phyloP scores from a whole-genome alignment of 2,113 vertebrate genomes.

The Pangasianodon hypophthalmus region DNA sequence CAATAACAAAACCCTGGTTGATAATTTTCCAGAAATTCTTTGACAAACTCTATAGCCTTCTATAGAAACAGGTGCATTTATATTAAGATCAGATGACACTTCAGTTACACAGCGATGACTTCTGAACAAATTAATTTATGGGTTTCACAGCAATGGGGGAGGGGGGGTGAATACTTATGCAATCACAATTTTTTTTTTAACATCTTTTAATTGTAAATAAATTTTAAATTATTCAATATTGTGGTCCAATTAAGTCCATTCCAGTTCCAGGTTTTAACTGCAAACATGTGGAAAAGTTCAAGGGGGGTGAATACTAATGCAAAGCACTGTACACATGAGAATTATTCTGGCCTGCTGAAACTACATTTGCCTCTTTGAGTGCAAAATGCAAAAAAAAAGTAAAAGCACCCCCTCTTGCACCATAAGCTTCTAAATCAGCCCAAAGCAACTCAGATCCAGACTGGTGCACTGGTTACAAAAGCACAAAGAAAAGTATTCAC shows the following conservation, averaged over 20 bases:
- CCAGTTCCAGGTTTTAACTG: neutral
- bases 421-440: neutral
- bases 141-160: neutral
- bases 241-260: slow-evolving; percentile 55
- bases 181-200: neutral
- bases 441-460: neutral
- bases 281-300: neutral
- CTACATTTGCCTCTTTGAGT: slow-evolving; percentile 47
- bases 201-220: neutral
- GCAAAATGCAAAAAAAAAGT: slow-evolving; percentile 22
- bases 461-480: slow-evolving; percentile 13
- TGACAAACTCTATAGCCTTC: neutral
- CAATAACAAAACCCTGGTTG: neutral
- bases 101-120: neutral
- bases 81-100: neutral
- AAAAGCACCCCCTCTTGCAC: slow-evolving; percentile 11
- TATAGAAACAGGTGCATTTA: neutral
- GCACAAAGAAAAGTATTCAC: neutral
- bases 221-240: neutral
- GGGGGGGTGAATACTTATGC: neutral
- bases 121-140: neutral
- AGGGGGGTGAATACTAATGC: neutral
- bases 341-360: slow-evolving; percentile 51
- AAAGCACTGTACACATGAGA: slow-evolving; percentile 1
- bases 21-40: neutral